These are phyloP conservation scores for Galaxias olidus DNA, from an alignment of 2,797 vertebrate species.

Conservation along the genomic window DNA sequence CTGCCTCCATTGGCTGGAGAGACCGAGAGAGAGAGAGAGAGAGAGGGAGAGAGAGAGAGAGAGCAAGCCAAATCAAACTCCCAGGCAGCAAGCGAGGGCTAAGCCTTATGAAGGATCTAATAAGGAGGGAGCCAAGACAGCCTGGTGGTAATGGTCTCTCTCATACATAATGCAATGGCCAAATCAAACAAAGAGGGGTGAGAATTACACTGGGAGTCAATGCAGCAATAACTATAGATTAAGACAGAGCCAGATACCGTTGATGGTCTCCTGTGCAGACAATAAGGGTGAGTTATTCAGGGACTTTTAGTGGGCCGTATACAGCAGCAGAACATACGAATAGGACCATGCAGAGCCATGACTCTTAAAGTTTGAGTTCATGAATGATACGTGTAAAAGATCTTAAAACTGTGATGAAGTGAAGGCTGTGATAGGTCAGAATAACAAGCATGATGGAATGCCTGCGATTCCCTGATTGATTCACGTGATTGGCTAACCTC, in stretches of 20 bases:
- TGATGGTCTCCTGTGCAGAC: slow-evolving; percentile 20
- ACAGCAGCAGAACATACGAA: background rate
- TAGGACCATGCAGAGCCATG: background rate
- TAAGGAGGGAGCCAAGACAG: slow-evolving; percentile 22
- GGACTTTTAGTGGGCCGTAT: background rate
- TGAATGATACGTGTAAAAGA: too few species aligned
- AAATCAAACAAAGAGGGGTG: slow-evolving; percentile 43
- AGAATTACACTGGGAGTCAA: slow-evolving; percentile 40
- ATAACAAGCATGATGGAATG: too few species aligned
- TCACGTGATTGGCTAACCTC: slow-evolving; percentile 16
- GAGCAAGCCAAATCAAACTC: slow-evolving; percentile 24
- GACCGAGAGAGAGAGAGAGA: background rate
- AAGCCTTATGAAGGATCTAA: slow-evolving; percentile 39
- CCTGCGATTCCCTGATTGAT: too few species aligned
- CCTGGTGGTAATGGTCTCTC: slow-evolving; percentile 40
- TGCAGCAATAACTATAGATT: background rate
- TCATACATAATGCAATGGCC: slow-evolving; percentile 59
- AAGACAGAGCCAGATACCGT: slow-evolving; percentile 34
- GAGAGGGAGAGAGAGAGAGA: slow-evolving; percentile 9
- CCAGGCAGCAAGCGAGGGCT: slow-evolving; percentile 13
- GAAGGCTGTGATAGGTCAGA: too few species aligned
- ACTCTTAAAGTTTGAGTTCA: too few species aligned
- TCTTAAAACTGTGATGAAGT: too few species aligned
- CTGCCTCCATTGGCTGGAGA: slow-evolving; percentile 29
- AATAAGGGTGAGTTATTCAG: slow-evolving; percentile 3